These are phyloP conservation scores for Chelonus insularis DNA, from an alignment of 1,140 invertebrate genomes.

Conservation along the genomic window DNA sequence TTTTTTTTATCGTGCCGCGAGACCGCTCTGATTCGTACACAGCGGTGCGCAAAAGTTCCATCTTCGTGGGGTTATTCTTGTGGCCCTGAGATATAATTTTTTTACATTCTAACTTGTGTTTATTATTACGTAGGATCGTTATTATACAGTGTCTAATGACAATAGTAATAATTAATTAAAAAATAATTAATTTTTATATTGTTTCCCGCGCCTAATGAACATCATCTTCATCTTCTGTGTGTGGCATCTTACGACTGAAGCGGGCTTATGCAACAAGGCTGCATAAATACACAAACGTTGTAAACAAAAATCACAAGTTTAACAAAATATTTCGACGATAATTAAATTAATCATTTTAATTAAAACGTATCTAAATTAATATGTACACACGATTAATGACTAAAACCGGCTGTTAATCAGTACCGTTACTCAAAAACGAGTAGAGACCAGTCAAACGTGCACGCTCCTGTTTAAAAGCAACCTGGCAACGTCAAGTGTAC, in stretches of 20 bases:
- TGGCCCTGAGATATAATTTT: neutral
- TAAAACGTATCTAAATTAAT: too few species aligned
- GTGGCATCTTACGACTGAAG: slow-evolving; percentile 13
- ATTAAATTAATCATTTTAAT: too few species aligned
- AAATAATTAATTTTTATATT: neutral
- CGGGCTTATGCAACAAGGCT: slow-evolving; percentile 45
- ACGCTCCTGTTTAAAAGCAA: slow-evolving; percentile 11
- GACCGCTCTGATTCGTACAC: slow-evolving; percentile 25
- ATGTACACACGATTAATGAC: neutral
- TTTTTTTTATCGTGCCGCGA: slow-evolving; percentile 15
- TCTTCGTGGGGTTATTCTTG: slow-evolving; percentile 20
- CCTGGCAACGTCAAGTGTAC: slow-evolving; percentile 20
- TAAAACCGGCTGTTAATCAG: slow-evolving; percentile 11
- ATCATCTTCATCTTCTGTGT: neutral
- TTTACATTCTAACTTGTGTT: neutral
- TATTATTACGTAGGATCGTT: neutral
- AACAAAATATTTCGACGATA: too few species aligned
- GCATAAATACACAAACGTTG: slow-evolving; percentile 41
- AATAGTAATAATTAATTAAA: neutral
- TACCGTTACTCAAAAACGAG: slow-evolving; percentile 17
- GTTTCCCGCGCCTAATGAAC: slow-evolving; percentile 42
- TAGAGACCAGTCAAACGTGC: neutral
- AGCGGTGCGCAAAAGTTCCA: slow-evolving; percentile 20
- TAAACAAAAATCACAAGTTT: slow-evolving; percentile 35
- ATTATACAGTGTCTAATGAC: neutral